Evolutionary conservation across 2,797 vertebrate species (phyloP).

Genomic region (Rhyacichthys aspro): DNA sequence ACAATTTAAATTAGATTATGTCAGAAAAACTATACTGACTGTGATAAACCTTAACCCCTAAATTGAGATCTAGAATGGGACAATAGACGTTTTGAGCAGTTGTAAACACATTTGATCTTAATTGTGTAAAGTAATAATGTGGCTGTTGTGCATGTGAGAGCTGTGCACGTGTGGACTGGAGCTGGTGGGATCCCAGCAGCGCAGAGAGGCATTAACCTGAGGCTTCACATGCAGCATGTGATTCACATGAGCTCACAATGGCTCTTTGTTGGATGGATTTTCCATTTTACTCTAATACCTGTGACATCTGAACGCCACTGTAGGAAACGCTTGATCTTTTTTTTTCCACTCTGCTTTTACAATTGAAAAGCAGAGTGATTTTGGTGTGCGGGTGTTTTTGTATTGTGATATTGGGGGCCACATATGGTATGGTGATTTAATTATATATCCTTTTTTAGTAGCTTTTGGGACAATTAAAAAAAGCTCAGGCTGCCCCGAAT

Average conservation of each 20-base stretch:
- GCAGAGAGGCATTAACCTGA: background rate
- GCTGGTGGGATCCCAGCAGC: constrained; percentile 6
- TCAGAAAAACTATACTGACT: constrained; percentile 6
- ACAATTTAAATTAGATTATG: background rate
- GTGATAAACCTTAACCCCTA: background rate
- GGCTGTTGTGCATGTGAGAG: constrained; percentile 22
- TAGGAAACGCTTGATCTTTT: background rate
- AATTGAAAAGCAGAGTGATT: no score
- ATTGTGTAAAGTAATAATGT: constrained; percentile 9
- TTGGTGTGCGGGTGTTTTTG: no score
- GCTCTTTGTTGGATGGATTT: constrained; percentile 1
- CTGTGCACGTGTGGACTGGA: constrained; percentile 17
- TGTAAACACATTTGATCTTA: constrained; percentile 25
- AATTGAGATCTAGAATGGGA: background rate
- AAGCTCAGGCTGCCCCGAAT: no score
- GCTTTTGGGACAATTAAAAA: no score
- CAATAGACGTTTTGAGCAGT: background rate
- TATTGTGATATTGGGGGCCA: no score
- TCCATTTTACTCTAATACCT: background rate
- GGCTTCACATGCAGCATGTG: background rate
- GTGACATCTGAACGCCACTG: constrained; percentile 1
- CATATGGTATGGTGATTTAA: no score
- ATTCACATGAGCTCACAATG: constrained; percentile 13
- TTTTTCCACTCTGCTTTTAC: no score
- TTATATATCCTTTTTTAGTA: no score